Evolutionary conservation across 2,113 vertebrate genomes (phyloP).

Genomic region (Chlorodrepanis virens): DNA sequence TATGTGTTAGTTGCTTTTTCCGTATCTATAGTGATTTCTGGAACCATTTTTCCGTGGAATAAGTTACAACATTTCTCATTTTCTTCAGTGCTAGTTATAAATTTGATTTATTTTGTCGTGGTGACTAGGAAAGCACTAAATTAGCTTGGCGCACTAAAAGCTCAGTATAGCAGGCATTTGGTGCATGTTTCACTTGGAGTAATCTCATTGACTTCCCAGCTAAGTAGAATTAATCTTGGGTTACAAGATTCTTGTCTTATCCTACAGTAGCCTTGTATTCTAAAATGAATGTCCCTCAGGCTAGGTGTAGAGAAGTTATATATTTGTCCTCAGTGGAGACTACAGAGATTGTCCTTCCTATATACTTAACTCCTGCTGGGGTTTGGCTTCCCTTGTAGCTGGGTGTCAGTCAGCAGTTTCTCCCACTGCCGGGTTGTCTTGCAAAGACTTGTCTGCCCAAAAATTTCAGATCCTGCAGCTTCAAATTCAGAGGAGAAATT

Average conservation of each 20-base stretch:
- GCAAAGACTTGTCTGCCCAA: neutral
- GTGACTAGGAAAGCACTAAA: neutral
- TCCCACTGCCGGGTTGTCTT: neutral
- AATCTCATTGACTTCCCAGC: constrained; percentile 42
- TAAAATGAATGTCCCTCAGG: constrained; percentile 44
- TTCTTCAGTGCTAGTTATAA: neutral
- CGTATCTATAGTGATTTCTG: neutral
- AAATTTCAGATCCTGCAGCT: neutral
- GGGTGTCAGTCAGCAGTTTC: neutral
- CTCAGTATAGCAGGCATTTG: neutral
- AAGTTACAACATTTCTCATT: constrained; percentile 1
- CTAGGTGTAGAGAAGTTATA: neutral
- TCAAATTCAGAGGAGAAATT: neutral
- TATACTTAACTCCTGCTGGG: constrained; percentile 23
- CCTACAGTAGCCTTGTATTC: constrained; percentile 4
- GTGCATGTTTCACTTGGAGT: constrained; percentile 20
- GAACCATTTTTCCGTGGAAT: neutral
- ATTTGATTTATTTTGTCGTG: constrained; percentile 1
- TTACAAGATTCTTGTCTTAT: constrained; percentile 40
- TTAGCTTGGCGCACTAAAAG: neutral
- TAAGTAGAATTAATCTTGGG: constrained; percentile 54
- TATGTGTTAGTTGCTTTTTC: neutral
- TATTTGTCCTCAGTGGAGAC: neutral
- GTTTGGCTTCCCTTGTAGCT: neutral
- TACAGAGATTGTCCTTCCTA: neutral